A percentile compares a stretch with the other conserved stretches of the same genome.
These are phyloP conservation scores for Melanotaenia duboulayi DNA, from an alignment of 2,113 vertebrate genomes.

Conservation along the genomic window DNA sequence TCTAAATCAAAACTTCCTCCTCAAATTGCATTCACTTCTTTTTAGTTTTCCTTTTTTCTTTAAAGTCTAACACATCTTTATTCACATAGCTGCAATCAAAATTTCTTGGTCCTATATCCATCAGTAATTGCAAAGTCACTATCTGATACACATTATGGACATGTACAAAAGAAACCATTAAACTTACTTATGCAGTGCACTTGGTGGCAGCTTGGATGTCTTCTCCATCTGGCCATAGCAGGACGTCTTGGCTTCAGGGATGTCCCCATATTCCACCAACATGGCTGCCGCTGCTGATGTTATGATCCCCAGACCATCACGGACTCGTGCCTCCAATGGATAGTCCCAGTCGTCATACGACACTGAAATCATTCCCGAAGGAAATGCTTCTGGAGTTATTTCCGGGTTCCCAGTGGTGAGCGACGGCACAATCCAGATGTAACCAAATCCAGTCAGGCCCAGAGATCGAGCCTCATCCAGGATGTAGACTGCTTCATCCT, in stretches of 20 bases:
- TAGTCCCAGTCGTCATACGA: conserved; percentile 99
- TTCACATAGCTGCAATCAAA: conserved; percentile 24
- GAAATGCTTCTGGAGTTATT: conserved; percentile 91
- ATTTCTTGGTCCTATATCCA: conserved; percentile 28
- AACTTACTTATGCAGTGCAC: conserved; percentile 94
- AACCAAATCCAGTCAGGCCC: conserved; percentile 94
- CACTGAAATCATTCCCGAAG: conserved; percentile 94
- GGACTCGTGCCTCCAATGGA: conserved; percentile 89
- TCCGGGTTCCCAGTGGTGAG: conserved; percentile 61
- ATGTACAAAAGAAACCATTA: conserved; percentile 8
- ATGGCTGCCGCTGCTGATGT: conserved; percentile 93
- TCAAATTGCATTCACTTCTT: conserved; percentile 49
- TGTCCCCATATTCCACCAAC: conserved; percentile 92
- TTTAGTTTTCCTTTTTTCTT: conserved; percentile 11
- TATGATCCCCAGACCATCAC: conserved; percentile 94
- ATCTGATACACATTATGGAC: no score
- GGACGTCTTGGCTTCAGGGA: conserved; percentile 92
- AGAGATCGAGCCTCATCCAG: conserved; percentile 95
- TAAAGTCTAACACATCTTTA: conserved; percentile 15
- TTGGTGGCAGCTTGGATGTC: conserved; percentile 84
- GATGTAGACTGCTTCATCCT: conserved; percentile 93
- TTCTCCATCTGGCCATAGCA: conserved; percentile 91
- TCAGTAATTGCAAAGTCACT: conserved; percentile 42
- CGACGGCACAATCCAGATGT: conserved; percentile 98
- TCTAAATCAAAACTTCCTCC: conserved; percentile 31